Base-by-base conservation (phyloP, 2,888 invertebrate genomes). In the Carterocephalus palaemon region DNA sequence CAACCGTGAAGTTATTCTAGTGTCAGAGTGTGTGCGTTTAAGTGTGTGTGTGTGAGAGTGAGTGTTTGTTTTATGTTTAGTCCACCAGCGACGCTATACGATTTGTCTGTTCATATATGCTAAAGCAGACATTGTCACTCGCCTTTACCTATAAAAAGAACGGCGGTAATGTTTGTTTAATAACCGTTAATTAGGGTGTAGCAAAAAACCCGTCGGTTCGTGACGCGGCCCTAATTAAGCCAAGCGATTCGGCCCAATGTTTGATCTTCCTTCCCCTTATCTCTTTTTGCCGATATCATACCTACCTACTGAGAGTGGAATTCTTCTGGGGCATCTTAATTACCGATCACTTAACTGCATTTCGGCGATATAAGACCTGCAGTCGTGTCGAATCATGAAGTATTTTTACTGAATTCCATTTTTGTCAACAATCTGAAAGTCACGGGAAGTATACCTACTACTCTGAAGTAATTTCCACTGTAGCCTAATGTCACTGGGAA, bases 121-220 rank as follows among this genome's bases (percentile, higher is more conserved):
- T 24, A 32, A 17, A 33, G 33, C 19, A 42, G 41, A 26, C 41
- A 41, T 20, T 26, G 41, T 28, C 17, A 41, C 33, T 26, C 7
- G 24, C 4, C 19, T 19, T n/a, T n/a, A n/a, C n/a, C 20, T 26
- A 26, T 33, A 42, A 28, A 28, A 28, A 28, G 37, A 26, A 26
- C 26, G 38, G 8, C 29, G 6, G 22, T 42, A 42, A 42, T 42
- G 28, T 6, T 7, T 13, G 22, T 29, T 43, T 43, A 42, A 43
- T 36, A 28, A 36, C 34, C 28, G 26, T 43, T 43, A 43, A 43
- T 43, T 34, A 43, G 34, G 36, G 43, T 43, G 34, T 29, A 43
- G 36, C 28, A 10, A 36, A 43, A 43, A 43, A 43, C 34, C 43
- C 22, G 33, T 9, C 34, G 43, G 10, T 15, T 36, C 42, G 34